Evolutionary conservation across 2,797 vertebrate genomes (phyloP), one percentile per base, ranked within the genome.

Genomic region (Calcarius lapponicus): DNA sequence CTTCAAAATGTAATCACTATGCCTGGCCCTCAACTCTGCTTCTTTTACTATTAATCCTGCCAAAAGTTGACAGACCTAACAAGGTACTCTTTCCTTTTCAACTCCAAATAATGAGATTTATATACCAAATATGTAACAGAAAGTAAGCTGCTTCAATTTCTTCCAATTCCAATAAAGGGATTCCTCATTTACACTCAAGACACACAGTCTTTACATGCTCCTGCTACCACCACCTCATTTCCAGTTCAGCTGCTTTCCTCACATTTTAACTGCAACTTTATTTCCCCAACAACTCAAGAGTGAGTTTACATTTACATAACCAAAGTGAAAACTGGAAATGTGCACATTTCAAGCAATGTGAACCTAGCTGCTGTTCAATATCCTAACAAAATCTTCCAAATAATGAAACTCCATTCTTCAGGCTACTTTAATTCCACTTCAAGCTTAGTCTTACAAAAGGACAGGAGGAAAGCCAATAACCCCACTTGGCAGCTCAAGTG

Each of bases 221-320:
- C n/a, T 86, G 43, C 53, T 71, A 71, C 32, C 74, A 90, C 38
- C 31, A 94, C 56, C 74, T 91, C 74, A 79, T 66, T 90, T 91
- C 74, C 50, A 93, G 64, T 92, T 93, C 66, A 86, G 82, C 58
- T 83, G 19, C 83, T 66, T 84, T 72, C 88, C 76, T 62, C 76
- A 38, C 24, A 42, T 92, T 96, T 79, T 73, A 86, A 31, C 10
- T 69, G 54, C 61, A 88, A 91, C 42, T 92, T 80, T 71, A 92
- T 72, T 90, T 86, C 85, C 54, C 76, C 62, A 88, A 80, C 67
- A 94, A 88, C 69, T 81, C 50, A 43, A 61, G 64, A 90, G 32
- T 25, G 29, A 93, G 50, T 83, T 95, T 78, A 73, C 45, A 72
- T 90, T 95, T 94, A 90, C 56, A 80, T 64, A 86, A 84, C 47